phyloP scores from a whole-genome alignment of 2,888 invertebrate genomes.

The Drosophila yooni region DNA sequence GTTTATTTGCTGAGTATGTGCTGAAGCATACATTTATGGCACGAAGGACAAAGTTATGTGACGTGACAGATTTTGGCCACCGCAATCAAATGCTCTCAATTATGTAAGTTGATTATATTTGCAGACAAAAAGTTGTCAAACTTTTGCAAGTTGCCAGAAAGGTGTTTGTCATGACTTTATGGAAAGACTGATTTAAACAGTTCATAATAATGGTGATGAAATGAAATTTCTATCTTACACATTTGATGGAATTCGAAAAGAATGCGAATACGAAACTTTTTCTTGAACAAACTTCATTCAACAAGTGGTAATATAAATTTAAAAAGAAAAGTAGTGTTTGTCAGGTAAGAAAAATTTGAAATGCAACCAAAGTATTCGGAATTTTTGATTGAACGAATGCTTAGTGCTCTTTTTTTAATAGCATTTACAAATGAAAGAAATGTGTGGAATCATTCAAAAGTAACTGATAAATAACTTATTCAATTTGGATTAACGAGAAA shows the following conservation, averaged over 20 bases:
- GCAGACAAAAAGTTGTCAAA: slow-evolving; percentile 36
- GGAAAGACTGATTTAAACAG: background rate
- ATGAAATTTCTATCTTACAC: background rate
- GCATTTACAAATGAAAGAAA: background rate
- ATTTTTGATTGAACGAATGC: background rate
- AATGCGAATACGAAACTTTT: background rate
- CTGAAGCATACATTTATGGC: slow-evolving; percentile 16
- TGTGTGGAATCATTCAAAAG: background rate
- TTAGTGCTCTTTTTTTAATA: background rate
- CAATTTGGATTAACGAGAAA: background rate
- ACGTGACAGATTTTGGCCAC: slow-evolving; percentile 61
- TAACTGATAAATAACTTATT: background rate
- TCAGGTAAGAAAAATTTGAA: background rate
- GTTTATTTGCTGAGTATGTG: slow-evolving; percentile 6
- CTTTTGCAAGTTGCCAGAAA: slow-evolving; percentile 41
- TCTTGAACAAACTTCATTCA: background rate
- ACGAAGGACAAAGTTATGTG: slow-evolving; percentile 54
- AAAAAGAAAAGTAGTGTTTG: background rate
- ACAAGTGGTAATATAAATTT: background rate
- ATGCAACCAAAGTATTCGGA: background rate
- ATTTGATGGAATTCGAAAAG: background rate
- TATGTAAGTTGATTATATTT: slow-evolving; percentile 60
- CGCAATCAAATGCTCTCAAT: slow-evolving; percentile 62
- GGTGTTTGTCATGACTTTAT: slow-evolving; percentile 2
- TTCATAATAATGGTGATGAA: slow-evolving; percentile 1